Evolutionary conservation across 2,888 invertebrate genomes (phyloP).

Genomic region (Apamea monoglypha): DNA sequence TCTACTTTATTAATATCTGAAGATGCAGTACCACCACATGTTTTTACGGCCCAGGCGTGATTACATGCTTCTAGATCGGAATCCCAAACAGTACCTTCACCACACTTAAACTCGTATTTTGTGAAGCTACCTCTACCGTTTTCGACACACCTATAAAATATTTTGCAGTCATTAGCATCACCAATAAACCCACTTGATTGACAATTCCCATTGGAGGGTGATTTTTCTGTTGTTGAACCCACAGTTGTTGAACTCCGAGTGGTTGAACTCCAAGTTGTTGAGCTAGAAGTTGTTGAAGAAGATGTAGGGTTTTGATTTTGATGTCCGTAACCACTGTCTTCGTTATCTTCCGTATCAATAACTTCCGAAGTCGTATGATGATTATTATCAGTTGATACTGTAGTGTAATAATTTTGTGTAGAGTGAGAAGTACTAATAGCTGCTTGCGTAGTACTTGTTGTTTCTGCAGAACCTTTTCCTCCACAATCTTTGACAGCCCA

Average conservation of each 20-base stretch:
- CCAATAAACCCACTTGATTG: conserved; percentile 90
- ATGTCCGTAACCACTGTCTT: conserved; percentile 69
- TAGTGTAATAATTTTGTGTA: conserved; percentile 61
- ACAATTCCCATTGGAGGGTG: conserved; percentile 73
- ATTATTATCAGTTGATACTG: conserved; percentile 56
- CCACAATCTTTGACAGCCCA: conserved; percentile 83
- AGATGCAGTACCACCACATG: conserved; percentile 69
- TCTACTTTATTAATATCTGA: conserved; percentile 52
- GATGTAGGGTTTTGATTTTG: conserved; percentile 53
- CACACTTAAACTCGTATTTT: conserved; percentile 92
- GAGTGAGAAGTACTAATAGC: conserved; percentile 56
- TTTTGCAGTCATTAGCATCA: conserved; percentile 90
- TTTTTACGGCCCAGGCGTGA: conserved; percentile 88
- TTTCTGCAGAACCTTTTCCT: conserved; percentile 55
- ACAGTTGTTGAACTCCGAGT: conserved; percentile 48
- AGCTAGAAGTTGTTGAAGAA: conserved; percentile 53
- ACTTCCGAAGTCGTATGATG: conserved; percentile 53
- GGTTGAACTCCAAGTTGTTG: conserved; percentile 57
- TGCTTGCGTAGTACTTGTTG: conserved; percentile 46
- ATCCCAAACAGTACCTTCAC: conserved; percentile 92
- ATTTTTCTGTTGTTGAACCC: conserved; percentile 42
- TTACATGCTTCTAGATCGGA: conserved; percentile 89
- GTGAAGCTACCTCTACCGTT: conserved; percentile 91
- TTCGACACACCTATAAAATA: conserved; percentile 92
- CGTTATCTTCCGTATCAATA: conserved; percentile 62